phyloP scores from a whole-genome alignment of 2,888 invertebrate species.

The Sussaba pulchella region DNA sequence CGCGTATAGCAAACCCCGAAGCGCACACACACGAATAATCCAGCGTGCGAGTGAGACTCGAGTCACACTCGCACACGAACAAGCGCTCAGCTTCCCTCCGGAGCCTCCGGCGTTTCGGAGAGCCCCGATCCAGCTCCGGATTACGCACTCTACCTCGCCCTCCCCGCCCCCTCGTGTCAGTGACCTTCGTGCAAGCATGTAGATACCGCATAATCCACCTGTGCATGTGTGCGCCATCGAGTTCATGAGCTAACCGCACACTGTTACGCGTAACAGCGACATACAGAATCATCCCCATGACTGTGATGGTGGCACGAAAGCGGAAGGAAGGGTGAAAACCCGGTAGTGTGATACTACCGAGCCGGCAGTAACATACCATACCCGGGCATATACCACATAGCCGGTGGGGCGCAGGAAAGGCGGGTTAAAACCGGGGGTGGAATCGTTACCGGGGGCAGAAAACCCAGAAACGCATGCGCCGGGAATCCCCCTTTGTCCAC shows the following conservation, averaged over 20 bases:
- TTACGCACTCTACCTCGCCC: conserved; percentile 52
- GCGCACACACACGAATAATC: neutral
- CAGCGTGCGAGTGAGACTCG: conserved; percentile 15
- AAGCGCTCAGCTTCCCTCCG: conserved; percentile 52
- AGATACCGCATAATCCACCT: conserved; percentile 61
- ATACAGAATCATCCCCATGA: conserved; percentile 32
- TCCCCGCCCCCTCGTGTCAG: conserved; percentile 60
- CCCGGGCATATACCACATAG: conserved; percentile 30
- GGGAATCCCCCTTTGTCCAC: conserved; percentile 79
- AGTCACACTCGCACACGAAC: conserved; percentile 21
- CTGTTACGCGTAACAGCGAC: conserved; percentile 19
- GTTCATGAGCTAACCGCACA: conserved; percentile 23
- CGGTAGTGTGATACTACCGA: conserved; percentile 19
- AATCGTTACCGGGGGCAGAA: conserved; percentile 79
- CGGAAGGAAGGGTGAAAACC: conserved; percentile 58
- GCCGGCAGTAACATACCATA: conserved; percentile 28
- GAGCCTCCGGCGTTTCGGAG: conserved; percentile 37
- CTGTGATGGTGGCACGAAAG: conserved; percentile 42
- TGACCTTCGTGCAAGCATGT: conserved; percentile 62
- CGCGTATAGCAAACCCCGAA: conserved; percentile 5
- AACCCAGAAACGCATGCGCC: conserved; percentile 78
- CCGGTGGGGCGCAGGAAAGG: conserved; percentile 54
- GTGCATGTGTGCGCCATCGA: conserved; percentile 48
- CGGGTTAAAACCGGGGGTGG: conserved; percentile 66
- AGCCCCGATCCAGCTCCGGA: conserved; percentile 51